Evolutionary conservation across 2,113 vertebrate genomes (phyloP).

Genomic region (Bubalus kerabau): DNA sequence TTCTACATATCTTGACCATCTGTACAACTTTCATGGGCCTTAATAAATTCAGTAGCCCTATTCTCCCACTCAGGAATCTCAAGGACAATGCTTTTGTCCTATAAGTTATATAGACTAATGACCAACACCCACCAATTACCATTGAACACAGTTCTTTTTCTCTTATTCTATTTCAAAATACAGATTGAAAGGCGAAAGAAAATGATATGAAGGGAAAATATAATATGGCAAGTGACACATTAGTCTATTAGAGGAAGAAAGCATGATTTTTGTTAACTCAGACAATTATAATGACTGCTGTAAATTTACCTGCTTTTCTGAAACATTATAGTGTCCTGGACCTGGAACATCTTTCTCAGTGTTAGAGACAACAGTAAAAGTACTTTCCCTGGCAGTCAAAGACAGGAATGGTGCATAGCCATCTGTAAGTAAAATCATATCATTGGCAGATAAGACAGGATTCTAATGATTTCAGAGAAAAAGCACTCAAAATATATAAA

Average conservation of each 20-base stretch:
- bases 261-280: neutral
- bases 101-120: neutral
- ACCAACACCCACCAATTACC: neutral
- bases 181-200: neutral
- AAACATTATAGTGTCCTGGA: constrained; percentile 83
- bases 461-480: constrained; percentile 12
- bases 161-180: neutral
- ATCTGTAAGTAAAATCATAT: constrained; percentile 65
- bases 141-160: neutral
- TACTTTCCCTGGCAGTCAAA: constrained; percentile 74
- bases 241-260: neutral
- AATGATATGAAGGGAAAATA: neutral
- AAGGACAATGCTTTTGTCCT: neutral
- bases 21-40: neutral
- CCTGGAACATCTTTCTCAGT: constrained; percentile 74
- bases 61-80: neutral
- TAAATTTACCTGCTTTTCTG: constrained; percentile 78
- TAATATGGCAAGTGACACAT: neutral
- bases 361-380: constrained; percentile 46
- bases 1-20: neutral
- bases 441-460: neutral
- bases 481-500: neutral
- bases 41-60: neutral
- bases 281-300: neutral
- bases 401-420: constrained; percentile 88